Evolutionary conservation across 2,888 invertebrate genomes (phyloP), one percentile per base, ranked within the genome.

Genomic region (Coecobrya sp.): DNA sequence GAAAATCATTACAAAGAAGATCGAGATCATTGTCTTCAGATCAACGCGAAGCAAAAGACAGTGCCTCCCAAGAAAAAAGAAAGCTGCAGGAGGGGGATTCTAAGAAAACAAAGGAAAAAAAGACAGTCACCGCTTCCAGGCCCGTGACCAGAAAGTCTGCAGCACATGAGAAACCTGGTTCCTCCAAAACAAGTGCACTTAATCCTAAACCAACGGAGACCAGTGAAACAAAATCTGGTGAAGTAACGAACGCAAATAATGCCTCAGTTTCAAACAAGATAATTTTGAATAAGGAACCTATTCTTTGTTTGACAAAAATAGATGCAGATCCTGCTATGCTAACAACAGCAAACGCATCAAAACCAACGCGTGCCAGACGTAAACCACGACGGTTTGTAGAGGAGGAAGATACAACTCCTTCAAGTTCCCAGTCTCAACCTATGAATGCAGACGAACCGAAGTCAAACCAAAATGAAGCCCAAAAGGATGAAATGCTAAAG

Each of bases 351-450:
- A 52, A 52, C 7, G 25, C n/a, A n/a, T n/a, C 42, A 42, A 49
- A 7, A 49, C 49, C 49, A 49, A 16, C 3, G 16, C 49, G 10
- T 49, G 1, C 49, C 1, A 3, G 16, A 49, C 36, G 76, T 8
- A 76, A 49, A 25, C 76, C 76, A 25, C 19, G 76, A 25, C 30
- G 76, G 10, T 49, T 70, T 8, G 70, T 70, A 8, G 70, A 70
- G 13, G 36, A n/a, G 3, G 70, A 42, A 4, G 42, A 36, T 16
- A 16, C 0, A 8, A 7, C 1, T 22, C 8, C 19, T 59, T 5
- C 10, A 25, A 25, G 62, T 19, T 8, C n/a, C n/a, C n/a, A n/a
- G n/a, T n/a, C n/a, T n/a, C n/a, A n/a, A n/a, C n/a, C 22, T 22
- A 8, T 1, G 3, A 49, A 49, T 3, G 49, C 4, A 62, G 25